Evolutionary conservation across 2,888 invertebrate species (phyloP), one percentile per base, ranked within the genome.

Genomic region (Hydrotaea diabolus): DNA sequence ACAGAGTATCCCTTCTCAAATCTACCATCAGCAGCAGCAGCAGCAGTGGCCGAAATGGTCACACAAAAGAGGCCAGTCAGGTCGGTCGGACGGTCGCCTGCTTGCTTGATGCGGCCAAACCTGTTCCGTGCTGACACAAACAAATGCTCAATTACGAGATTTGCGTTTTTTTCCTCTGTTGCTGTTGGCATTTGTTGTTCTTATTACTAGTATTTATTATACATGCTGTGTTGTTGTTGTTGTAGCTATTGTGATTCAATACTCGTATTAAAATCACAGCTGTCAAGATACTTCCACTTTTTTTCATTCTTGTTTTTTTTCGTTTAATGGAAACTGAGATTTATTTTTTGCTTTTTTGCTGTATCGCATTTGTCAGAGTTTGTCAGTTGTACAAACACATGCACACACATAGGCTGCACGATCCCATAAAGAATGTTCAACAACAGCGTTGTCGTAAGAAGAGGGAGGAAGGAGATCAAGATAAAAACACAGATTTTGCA

Each of bases 201-300:
- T 31, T 31, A 21, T 66, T 43, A 39, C 36, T 66, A 43, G 39
- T 19, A 69, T 46, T 43, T 69, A 69, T 49, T 49, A 49, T 13
- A 49, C 49, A 17, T 43, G 66, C 36, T 66, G 66, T 26, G 17
- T 36, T n/a, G 36, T 36, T 64, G 43, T 43, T 69, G 69, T 69
- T 69, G 46, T 23, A 46, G 21, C 15, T 46, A 15, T 69, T 69
- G 13, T 69, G 69, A 69, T 69, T 69, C 69, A 69, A 69, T 69
- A 69, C 69, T 69, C 69, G 21, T 69, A 69, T 69, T 69, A 69
- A 69, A 69, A 69, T 69, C 69, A 69, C 69, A 69, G 69, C 43
- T 69, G 69, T 69, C 69, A 69, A 69, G 43, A 46, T 69, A 69
- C 69, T 69, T 69, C 69, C 69, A 69, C 43, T 23, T 39, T 66